Evolutionary conservation across 1,140 invertebrate genomes (phyloP), one percentile per base, ranked within the genome.

Genomic region (Macrobrachium rosenbergii): DNA sequence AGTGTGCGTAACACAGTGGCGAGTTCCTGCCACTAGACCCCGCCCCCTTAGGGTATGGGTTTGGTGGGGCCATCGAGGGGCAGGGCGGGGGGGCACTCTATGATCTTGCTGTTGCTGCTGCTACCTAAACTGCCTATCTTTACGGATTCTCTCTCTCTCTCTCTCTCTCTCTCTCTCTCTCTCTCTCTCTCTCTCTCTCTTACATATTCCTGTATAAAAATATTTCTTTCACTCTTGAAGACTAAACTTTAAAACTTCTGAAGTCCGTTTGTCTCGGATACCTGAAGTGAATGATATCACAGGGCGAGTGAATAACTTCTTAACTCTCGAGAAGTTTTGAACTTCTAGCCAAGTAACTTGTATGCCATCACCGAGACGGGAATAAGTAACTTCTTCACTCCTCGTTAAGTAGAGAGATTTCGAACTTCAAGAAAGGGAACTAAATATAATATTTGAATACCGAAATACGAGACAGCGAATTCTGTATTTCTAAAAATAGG

Each of bases 1-100:
- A 79, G 62, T 28, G 83, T 86, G 83, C 77, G 83, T 86, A 80
- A 79, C 76, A 79, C 76, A 79, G 83, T 86, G 83, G 83, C 83
- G 76, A 62, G 83, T 86, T 37, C 77, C 83, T 80, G 83, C 77
- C 83, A 79, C 62, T 79, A 43, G 76, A 52, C n/a, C 76, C 77
- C 77, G 76, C 60, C 83, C 37, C 21, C 67, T 23, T 52, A 52
- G 52, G 52, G 52, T 52, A 52, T 52, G 52, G 52, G 52, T 12
- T 10, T 52, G 8, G 52, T 52, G 52, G 52, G 37, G 67, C 5
- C 21, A 21, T 21, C 8, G 67, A 10, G 21, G n/a, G 21, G 67
- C 5, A 12, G 5, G 12, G 21, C n/a, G 16, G 12, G 21, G 14
- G 12, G 21, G 21, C 67, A 8, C 64, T 67, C 64, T 28, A n/a